Base-by-base conservation (phyloP, 2,797 vertebrate genomes). In the Halcyon chelicuti region DNA sequence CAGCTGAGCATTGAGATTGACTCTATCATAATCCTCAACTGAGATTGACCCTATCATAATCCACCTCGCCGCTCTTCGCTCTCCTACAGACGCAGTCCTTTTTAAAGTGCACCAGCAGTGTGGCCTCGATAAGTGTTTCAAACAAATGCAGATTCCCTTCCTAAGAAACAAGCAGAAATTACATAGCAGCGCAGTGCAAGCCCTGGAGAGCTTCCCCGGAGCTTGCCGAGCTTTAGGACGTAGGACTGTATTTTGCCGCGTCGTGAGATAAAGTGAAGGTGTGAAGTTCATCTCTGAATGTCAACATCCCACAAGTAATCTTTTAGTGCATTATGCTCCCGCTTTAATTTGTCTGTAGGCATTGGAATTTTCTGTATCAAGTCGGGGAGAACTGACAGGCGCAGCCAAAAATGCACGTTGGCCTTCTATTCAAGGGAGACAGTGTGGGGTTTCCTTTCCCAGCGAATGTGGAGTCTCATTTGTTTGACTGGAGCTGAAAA, bases 201-300 rank as follows among this genome's bases (percentile, higher is more conserved):
- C 57, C 44, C 60, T 22, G 33, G 40, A 8, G 57, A 92, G 85
- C 81, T 88, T 86, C 78, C 86, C 67, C 10, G 4, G 80, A 87
- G 87, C 73, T 94, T 88, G 76, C 71, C 11, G 63, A 13, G 29
- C 42, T 88, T 82, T 49, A 68, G 80, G 90, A 87, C 2, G 60
- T 86, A 61, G 83, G 80, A 79, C 74, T 95, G 49, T 65, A 86
- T 97, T 90, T 90, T 90, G 40, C 95, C 87, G 83, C 74, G 7
- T 97, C 90, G 72, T 95, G 93, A 95, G 94, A 94, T 90, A 82
- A 90, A 88, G 49, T 35, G 86, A 89, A 96, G 92, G 93, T 96
- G 95, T 96, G 96, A 96, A 92, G 83, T 89, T 95, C 86, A 13
- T 70, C 84, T 94, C 86, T 95, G 93, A 96, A 97, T 94, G 90